These are phyloP conservation scores for Agelaius tricolor DNA, from an alignment of 2,113 vertebrate species.

Conservation along the genomic window DNA sequence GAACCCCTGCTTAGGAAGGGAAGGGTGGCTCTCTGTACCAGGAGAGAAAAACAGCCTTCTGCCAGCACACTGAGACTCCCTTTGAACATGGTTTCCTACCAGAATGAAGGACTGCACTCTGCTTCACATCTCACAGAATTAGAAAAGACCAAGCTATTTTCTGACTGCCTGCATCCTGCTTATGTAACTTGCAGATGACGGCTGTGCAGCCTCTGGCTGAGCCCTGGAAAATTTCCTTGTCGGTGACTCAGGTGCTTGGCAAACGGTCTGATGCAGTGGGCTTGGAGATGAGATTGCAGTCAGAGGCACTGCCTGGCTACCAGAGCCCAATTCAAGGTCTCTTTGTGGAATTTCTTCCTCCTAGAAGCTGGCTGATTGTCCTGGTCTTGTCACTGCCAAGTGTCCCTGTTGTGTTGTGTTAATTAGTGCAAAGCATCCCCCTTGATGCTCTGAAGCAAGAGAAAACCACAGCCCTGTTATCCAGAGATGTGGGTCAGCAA, in stretches of 20 bases:
- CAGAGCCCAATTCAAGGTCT: neutral
- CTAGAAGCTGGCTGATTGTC: neutral
- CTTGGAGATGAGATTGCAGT: neutral
- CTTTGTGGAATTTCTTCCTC: neutral
- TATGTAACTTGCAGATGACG: neutral
- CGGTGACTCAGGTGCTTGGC: constrained; percentile 17
- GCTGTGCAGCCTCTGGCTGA: constrained; percentile 13
- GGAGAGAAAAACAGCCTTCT: neutral
- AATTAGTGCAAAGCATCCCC: neutral
- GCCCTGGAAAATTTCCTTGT: neutral
- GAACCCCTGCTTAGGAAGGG: neutral
- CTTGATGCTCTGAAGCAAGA: neutral
- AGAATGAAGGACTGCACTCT: neutral
- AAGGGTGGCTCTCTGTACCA: neutral
- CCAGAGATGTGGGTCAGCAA: neutral
- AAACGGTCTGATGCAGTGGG: accelerated
- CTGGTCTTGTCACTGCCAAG: neutral
- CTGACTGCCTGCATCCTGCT: neutral
- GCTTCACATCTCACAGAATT: neutral
- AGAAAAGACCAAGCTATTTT: neutral
- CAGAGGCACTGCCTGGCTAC: neutral
- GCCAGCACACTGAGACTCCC: neutral
- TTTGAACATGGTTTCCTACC: neutral
- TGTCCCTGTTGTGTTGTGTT: neutral
- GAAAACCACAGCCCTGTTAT: neutral